Percentiles rank a stretch among this genome's conserved stretches.
Conservation (phyloP, 2,888 invertebrate genomes). For the Acanthosepion pharaonis region DNA sequence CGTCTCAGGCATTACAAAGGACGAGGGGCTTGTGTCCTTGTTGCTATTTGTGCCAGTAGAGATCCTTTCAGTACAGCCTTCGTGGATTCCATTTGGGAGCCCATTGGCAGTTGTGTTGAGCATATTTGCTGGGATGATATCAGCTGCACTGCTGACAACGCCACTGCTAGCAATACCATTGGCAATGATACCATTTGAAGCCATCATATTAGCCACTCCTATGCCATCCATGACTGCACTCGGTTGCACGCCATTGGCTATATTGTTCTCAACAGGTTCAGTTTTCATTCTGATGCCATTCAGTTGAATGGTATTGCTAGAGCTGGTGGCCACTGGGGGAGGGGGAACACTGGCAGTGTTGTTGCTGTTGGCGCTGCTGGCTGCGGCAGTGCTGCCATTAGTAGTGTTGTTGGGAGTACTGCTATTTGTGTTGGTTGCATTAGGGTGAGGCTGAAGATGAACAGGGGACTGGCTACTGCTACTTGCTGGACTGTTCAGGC, state of each 20-base stretch:
- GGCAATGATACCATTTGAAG: slow-evolving; percentile 36
- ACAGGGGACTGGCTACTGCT: slow-evolving; percentile 62
- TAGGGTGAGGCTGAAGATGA: slow-evolving; percentile 51
- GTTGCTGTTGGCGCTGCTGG: slow-evolving; percentile 49
- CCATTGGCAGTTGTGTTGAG: slow-evolving; percentile 17
- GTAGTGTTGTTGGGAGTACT: slow-evolving; percentile 53
- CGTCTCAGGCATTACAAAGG: slow-evolving; percentile 37
- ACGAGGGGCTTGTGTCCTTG: slow-evolving; percentile 45
- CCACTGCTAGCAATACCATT: neutral
- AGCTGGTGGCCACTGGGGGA: slow-evolving; percentile 46
- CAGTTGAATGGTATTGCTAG: slow-evolving; percentile 40
- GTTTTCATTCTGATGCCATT: slow-evolving; percentile 47
- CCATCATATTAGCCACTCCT: neutral
- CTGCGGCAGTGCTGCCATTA: slow-evolving; percentile 53
- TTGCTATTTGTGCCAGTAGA: slow-evolving; percentile 25
- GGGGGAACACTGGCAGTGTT: slow-evolving; percentile 40
- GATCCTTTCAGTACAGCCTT: slow-evolving; percentile 41
- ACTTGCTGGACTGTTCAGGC: slow-evolving; percentile 61
- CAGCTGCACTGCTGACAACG: slow-evolving; percentile 20
- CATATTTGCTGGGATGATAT: neutral
- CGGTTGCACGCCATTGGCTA: slow-evolving; percentile 24
- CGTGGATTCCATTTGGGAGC: slow-evolving; percentile 34
- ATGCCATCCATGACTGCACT: slow-evolving; percentile 38
- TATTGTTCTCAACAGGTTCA: slow-evolving; percentile 46
- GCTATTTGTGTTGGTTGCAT: slow-evolving; percentile 55